A percentile compares a stretch with the other conserved stretches of the same genome.
These are phyloP conservation scores for Gerris lacustris DNA, from an alignment of 2,888 invertebrate genomes.

Conservation along the genomic window DNA sequence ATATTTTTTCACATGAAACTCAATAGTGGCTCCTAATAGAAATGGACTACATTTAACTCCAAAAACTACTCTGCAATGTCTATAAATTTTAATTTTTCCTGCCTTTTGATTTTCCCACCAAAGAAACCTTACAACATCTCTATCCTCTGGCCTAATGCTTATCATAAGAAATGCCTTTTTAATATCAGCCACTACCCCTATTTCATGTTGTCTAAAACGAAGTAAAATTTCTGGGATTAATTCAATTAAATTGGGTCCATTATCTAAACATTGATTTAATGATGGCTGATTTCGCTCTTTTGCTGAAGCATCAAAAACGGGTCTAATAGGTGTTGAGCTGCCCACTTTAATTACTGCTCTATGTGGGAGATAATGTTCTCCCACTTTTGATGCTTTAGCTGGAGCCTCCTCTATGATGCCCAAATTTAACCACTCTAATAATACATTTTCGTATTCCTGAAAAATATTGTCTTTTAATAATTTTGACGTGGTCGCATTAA, in stretches of 20 bases:
- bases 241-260: slow-evolving; percentile 20
- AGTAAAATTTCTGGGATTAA: slow-evolving; percentile 13
- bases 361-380: slow-evolving; percentile 18
- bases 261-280: too few relatives aligned
- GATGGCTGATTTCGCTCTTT: slow-evolving; percentile 8
- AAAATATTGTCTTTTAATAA: neutral
- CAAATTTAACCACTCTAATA: neutral
- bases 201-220: slow-evolving; percentile 15
- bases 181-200: slow-evolving; percentile 16
- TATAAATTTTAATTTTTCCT: slow-evolving; percentile 14
- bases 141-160: slow-evolving; percentile 8
- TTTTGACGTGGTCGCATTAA: slow-evolving; percentile 7
- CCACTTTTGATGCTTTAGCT: slow-evolving; percentile 14
- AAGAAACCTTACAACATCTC: slow-evolving; percentile 17
- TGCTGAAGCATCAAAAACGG: slow-evolving; percentile 20
- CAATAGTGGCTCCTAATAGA: slow-evolving; percentile 15
- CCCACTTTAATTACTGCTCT: slow-evolving; percentile 11
- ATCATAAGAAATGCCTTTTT: slow-evolving; percentile 19
- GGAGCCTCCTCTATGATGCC: slow-evolving; percentile 12
- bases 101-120: slow-evolving; percentile 12
- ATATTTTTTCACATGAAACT: slow-evolving; percentile 12
- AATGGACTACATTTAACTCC: slow-evolving; percentile 17
- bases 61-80: slow-evolving; percentile 19
- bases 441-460: slow-evolving; percentile 12
- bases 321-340: slow-evolving; percentile 17